Conservation (phyloP, 2,888 invertebrate species). For the Mactromeris polynyma region DNA sequence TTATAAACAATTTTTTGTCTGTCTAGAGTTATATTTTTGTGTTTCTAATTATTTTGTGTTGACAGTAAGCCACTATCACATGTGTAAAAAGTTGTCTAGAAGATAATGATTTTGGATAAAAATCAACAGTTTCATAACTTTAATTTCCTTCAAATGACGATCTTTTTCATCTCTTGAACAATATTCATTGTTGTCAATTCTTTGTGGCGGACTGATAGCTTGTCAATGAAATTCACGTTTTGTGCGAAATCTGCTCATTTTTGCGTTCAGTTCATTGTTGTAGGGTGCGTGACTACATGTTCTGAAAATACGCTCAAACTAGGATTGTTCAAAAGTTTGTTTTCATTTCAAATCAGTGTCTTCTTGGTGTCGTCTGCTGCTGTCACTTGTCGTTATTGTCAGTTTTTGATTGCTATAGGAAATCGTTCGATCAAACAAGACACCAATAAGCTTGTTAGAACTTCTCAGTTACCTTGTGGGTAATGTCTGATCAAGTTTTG, state of each 20-base stretch:
- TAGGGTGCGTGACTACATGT: background rate
- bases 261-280: background rate
- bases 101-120: background rate
- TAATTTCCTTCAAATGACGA: constrained; percentile 10
- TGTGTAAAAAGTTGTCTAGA: background rate
- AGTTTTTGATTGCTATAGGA: background rate
- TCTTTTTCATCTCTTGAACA: background rate
- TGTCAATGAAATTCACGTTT: constrained; percentile 13
- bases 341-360: background rate
- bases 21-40: background rate
- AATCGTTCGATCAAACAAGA: background rate
- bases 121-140: constrained; percentile 13
- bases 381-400: constrained; percentile 14
- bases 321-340: background rate
- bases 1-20: too few relatives aligned
- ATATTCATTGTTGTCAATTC: constrained; percentile 3
- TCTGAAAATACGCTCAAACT: background rate
- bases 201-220: background rate
- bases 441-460: constrained; percentile 4
- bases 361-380: background rate
- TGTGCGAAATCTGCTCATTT: background rate
- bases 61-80: background rate
- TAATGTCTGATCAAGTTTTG: background rate
- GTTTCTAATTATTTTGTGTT: background rate
- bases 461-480: background rate